Evolutionary conservation across 2,888 invertebrate species (phyloP).

Genomic region (Drosophila lacicola): DNA sequence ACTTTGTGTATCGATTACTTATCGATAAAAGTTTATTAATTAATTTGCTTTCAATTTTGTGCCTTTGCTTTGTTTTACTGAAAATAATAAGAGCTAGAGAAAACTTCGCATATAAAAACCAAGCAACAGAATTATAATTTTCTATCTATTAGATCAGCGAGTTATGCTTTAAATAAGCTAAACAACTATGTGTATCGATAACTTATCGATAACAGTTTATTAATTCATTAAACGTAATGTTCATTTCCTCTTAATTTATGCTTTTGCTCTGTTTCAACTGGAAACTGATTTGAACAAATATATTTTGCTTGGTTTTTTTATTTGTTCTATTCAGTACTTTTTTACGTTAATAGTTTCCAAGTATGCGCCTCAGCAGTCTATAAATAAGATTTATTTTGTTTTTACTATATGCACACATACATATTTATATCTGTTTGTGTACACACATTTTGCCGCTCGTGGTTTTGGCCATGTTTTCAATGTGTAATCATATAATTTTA

Average conservation of each 20-base stretch:
- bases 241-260: not conserved
- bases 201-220: no score
- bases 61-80: no score
- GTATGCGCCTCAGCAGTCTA: slow-evolving; percentile 9
- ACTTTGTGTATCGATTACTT: no score
- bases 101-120: no score
- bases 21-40: no score
- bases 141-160: no score
- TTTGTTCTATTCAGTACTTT: slow-evolving; percentile 3
- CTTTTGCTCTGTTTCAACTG: not conserved
- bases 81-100: no score
- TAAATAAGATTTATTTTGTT: slow-evolving; percentile 11
- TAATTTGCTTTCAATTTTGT: no score
- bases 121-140: no score
- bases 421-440: slow-evolving; percentile 1
- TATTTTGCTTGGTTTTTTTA: slow-evolving; percentile 3
- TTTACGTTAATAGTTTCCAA: not conserved
- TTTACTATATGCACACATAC: not conserved
- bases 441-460: slow-evolving; percentile 25
- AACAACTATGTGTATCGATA: no score
- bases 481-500: slow-evolving; percentile 67
- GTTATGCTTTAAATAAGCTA: no score
- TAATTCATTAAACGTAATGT: not conserved
- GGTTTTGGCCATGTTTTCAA: slow-evolving; percentile 43
- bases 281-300: slow-evolving; percentile 8